phyloP scores from a whole-genome alignment of 2,113 vertebrate genomes.

The Bungarus multicinctus region DNA sequence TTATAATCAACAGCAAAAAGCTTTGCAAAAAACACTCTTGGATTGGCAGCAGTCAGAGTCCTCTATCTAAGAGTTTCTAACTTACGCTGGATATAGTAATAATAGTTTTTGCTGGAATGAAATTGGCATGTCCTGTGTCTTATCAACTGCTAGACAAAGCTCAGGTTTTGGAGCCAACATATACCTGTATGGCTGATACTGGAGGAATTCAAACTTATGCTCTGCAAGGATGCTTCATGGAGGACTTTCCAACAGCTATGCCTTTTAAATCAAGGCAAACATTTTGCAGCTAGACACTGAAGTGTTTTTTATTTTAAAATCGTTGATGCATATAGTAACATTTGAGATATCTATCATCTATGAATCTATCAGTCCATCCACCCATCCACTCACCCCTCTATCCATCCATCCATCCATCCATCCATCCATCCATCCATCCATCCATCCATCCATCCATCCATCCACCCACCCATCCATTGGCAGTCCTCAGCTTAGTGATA shows the following conservation, averaged over 20 bases:
- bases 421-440: too few relatives aligned
- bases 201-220: not conserved
- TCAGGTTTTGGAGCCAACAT: not conserved
- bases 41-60: not conserved
- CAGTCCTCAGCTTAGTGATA: too few relatives aligned
- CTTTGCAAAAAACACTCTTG: slow-evolving; percentile 1
- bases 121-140: not conserved
- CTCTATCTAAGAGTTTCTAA: slow-evolving; percentile 11
- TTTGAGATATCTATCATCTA: not conserved
- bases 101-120: not conserved
- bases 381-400: too few relatives aligned
- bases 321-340: not conserved
- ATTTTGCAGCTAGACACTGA: not conserved
- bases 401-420: too few relatives aligned
- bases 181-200: not conserved
- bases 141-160: not conserved
- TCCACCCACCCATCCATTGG: too few relatives aligned
- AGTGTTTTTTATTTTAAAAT: not conserved
- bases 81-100: not conserved
- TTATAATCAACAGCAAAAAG: slow-evolving; percentile 1
- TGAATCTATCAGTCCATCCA: not conserved
- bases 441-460: too few relatives aligned
- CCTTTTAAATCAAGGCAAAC: not conserved
- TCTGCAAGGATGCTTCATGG: not conserved
- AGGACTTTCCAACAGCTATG: not conserved